Percentiles rank a stretch among this genome's conserved stretches.
These are phyloP conservation scores for Zaprionus tsacasi DNA, from an alignment of 1,140 invertebrate species.

Conservation along the genomic window DNA sequence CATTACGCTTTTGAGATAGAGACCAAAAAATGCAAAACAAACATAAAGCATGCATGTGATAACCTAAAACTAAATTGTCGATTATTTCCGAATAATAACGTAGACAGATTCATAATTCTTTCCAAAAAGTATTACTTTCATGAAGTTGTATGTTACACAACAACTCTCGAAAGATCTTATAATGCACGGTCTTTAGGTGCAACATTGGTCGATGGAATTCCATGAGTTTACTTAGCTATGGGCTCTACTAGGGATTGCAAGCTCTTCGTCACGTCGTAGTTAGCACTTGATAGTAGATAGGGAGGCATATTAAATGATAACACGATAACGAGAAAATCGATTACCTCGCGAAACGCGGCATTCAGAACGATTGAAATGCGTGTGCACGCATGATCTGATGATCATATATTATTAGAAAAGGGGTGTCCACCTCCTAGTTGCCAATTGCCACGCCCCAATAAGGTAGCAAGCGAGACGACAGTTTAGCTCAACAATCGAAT, in stretches of 20 bases:
- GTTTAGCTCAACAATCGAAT: conserved; percentile 10
- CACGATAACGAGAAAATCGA: neutral
- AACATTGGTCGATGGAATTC: too few relatives aligned
- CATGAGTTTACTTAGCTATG: too few relatives aligned
- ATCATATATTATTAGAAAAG: neutral
- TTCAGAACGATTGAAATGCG: neutral
- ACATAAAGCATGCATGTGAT: neutral
- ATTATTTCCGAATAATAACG: neutral
- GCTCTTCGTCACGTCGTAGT: too few relatives aligned
- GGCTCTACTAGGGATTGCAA: too few relatives aligned
- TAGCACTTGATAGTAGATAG: too few relatives aligned
- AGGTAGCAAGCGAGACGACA: neutral
- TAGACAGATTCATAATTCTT: too few relatives aligned
- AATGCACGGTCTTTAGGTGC: neutral
- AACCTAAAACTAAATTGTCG: neutral
- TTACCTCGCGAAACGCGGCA: neutral
- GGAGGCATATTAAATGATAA: neutral
- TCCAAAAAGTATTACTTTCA: too few relatives aligned
- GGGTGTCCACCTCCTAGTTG: neutral
- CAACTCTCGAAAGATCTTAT: neutral
- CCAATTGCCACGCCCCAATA: neutral
- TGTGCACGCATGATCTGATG: neutral
- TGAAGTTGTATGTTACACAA: too few relatives aligned
- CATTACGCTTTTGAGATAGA: neutral
- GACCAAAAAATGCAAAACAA: conserved; percentile 3